phyloP scores from a whole-genome alignment of 2,797 vertebrate genomes.

The Perodicticus potto region DNA sequence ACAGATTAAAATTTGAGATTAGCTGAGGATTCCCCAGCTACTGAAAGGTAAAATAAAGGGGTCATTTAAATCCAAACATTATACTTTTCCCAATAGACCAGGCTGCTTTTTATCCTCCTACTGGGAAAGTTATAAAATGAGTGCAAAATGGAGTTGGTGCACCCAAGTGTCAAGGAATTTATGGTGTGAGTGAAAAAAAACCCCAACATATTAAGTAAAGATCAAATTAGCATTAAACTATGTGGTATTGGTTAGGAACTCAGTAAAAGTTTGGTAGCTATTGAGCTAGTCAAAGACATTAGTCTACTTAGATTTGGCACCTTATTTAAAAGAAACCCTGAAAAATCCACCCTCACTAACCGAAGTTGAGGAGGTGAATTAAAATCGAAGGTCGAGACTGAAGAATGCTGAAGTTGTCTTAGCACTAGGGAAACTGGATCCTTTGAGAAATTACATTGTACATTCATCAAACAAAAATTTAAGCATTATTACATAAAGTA shows the following conservation, averaged over 20 bases:
- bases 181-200: not conserved
- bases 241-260: not conserved
- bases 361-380: not conserved
- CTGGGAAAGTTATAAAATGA: not conserved
- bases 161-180: not conserved
- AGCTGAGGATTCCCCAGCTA: not conserved
- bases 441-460: not conserved
- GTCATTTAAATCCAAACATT: not conserved
- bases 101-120: not conserved
- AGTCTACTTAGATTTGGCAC: not conserved
- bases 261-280: not conserved
- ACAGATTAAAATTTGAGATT: conserved; percentile 20
- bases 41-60: not conserved
- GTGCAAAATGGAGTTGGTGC: not conserved
- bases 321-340: not conserved
- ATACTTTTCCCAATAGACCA: not conserved
- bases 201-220: not conserved
- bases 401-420: not conserved
- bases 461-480: not conserved
- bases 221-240: not conserved
- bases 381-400: not conserved
- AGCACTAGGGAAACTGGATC: not conserved
- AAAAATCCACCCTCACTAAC: not conserved
- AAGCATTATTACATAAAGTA: not conserved
- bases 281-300: not conserved